Evolutionary conservation across 2,797 vertebrate species (phyloP), one percentile per base, ranked within the genome.

Genomic region (Pipistrellus nathusii): DNA sequence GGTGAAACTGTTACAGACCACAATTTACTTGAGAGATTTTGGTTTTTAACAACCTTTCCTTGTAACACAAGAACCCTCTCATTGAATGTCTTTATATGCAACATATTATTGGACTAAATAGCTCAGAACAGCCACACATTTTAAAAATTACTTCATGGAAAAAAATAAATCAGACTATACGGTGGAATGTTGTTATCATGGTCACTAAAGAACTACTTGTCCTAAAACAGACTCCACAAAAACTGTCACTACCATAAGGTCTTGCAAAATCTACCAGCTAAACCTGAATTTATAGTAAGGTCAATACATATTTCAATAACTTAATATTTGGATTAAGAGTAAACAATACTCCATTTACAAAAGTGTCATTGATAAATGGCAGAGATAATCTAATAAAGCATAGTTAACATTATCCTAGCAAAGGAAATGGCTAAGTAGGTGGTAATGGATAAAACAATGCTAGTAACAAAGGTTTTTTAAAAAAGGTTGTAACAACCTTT

Each of bases 51-150:
- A 96, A 84, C 81, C 68, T 96, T 94, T 68, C 91, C 77, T 94
- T 87, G 48, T 94, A 95, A 96, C 48, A 81, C 86, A 72, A 96
- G 93, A 97, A 94, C 13, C 11, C 64, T 84, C 85, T 96, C 85
- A 62, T 48, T 93, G 41, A 91, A 91, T 80, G 71, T 76, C 69
- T 78, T 91, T 53, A 85, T 53, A 72, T 15, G 30, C 73, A 94
- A 80, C 32, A 23, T 75, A 84, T 69, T 90, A 80, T 72, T 75
- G 91, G 23, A 83, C 71, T 82, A 90, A 92, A 71, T 69, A 69
- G 86, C 86, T 92, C 77, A 86, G n/a, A 92, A 84, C 7, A 82
- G 53, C 41, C 88, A 89, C 51, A 81, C 20, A 81, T 92, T 85
- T 87, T 51, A 53, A 81, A 96, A 94, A 80, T 75, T 73, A 94